Evolutionary conservation across 2,797 vertebrate genomes (phyloP).

Genomic region (Leptoclinus maculatus): DNA sequence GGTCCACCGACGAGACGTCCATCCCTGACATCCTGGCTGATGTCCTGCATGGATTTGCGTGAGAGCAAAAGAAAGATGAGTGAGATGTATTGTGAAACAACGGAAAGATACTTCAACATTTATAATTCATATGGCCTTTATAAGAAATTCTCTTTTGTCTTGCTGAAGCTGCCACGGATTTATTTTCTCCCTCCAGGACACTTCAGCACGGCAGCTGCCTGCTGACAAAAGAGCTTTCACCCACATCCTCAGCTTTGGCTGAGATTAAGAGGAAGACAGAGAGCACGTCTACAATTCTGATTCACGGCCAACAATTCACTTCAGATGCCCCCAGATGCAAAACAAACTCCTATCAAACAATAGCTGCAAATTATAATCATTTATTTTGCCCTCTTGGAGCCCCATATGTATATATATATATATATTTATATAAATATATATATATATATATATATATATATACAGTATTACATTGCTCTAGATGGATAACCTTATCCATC

Average conservation of each 20-base stretch:
- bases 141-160: conserved; percentile 34
- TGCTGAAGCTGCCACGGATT: conserved; percentile 33
- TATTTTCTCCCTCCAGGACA: conserved; percentile 24
- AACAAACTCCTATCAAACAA: conserved; percentile 17
- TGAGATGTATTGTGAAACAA: conserved; percentile 17
- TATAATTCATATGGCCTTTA: conserved; percentile 26
- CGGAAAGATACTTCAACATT: conserved; percentile 14
- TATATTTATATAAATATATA: no score
- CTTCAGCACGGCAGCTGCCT: conserved; percentile 27
- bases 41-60: background rate
- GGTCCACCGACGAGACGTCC: conserved; percentile 80
- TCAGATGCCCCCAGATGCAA: background rate
- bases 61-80: conserved; percentile 16
- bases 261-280: conserved; percentile 22
- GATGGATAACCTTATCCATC: background rate
- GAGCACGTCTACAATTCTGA: conserved; percentile 5
- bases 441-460: no score
- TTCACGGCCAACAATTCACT: conserved; percentile 3
- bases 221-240: conserved; percentile 45
- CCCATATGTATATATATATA: background rate
- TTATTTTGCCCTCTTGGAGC: background rate
- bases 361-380: background rate
- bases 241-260: conserved; percentile 28
- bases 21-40: conserved; percentile 86
- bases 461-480: no score